These are phyloP conservation scores for Drosophila triauraria DNA, from an alignment of 1,140 invertebrate species.

Conservation along the genomic window DNA sequence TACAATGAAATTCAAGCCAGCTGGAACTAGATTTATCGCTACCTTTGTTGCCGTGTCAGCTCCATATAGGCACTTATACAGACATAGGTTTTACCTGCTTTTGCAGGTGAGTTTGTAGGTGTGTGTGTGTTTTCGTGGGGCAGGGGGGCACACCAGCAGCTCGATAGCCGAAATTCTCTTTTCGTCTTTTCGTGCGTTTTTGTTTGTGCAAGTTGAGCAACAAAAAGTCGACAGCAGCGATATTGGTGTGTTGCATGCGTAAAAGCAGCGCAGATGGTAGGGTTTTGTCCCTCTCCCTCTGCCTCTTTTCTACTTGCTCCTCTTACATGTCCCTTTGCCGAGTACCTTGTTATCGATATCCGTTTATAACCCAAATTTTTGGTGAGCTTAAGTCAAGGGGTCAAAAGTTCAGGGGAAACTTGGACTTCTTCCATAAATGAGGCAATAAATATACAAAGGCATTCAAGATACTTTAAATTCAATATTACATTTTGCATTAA, in stretches of 20 bases:
- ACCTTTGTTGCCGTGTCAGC: slow-evolving; percentile 35
- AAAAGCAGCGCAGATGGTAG: slow-evolving; percentile 14
- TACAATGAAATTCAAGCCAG: neutral
- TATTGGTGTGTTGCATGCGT: slow-evolving; percentile 24
- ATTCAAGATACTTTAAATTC: neutral
- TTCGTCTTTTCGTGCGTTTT: slow-evolving; percentile 43
- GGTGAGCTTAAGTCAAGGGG: slow-evolving; percentile 5
- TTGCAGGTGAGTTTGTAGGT: slow-evolving; percentile 14
- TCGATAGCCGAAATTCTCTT: slow-evolving; percentile 52
- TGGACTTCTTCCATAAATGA: no score
- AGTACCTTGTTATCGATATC: slow-evolving; percentile 20
- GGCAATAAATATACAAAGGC: neutral
- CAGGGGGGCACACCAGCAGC: neutral
- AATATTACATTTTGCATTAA: no score
- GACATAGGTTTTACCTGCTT: slow-evolving; percentile 34
- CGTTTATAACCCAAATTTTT: slow-evolving; percentile 24
- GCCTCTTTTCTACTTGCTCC: neutral
- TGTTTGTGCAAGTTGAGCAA: slow-evolving; percentile 54
- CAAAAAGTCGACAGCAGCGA: slow-evolving; percentile 29
- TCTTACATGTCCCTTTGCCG: slow-evolving; percentile 11
- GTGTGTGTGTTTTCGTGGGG: slow-evolving; percentile 10
- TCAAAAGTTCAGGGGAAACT: slow-evolving; percentile 11
- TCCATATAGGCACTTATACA: slow-evolving; percentile 20
- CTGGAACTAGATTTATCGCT: slow-evolving; percentile 35
- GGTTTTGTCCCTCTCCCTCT: neutral